These are phyloP conservation scores for Macrobrachium nipponense DNA, from an alignment of 1,140 invertebrate species.

Conservation along the genomic window DNA sequence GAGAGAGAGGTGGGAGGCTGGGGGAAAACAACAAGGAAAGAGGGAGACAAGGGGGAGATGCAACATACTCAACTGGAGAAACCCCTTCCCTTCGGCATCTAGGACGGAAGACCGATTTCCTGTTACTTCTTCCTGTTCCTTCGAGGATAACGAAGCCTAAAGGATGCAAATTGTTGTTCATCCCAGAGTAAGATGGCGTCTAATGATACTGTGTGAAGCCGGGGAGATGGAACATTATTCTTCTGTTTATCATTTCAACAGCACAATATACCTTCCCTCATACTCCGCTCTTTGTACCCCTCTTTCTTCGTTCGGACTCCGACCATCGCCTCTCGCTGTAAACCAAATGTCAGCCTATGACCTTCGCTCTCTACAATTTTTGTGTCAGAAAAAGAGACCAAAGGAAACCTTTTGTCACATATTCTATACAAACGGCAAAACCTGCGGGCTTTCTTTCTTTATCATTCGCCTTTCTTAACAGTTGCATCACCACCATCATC, in stretches of 20 bases:
- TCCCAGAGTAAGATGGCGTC: constrained; percentile 39
- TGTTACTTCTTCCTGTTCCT: constrained; percentile 60
- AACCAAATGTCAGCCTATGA: not conserved
- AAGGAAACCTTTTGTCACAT: too few relatives aligned
- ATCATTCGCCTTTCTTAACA: too few relatives aligned
- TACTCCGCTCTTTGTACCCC: not conserved
- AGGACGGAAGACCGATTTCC: constrained; percentile 60
- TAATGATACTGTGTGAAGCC: constrained; percentile 23
- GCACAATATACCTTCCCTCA: not conserved
- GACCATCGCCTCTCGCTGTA: constrained; percentile 9
- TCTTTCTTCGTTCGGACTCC: not conserved
- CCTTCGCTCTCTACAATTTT: too few relatives aligned
- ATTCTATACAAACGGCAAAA: too few relatives aligned
- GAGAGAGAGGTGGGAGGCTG: too few relatives aligned
- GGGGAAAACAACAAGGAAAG: too few relatives aligned
- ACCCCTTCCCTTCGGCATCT: constrained; percentile 56
- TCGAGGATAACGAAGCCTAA: constrained; percentile 60
- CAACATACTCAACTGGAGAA: constrained; percentile 26
- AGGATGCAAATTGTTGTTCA: constrained; percentile 54
- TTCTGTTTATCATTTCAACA: not conserved
- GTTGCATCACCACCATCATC: too few relatives aligned
- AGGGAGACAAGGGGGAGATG: too few relatives aligned
- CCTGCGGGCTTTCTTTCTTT: too few relatives aligned
- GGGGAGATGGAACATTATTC: constrained; percentile 33
- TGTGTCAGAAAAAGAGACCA: too few relatives aligned